Base-by-base conservation (phyloP, 2,888 invertebrate genomes). In the Nymphalis c-album region DNA sequence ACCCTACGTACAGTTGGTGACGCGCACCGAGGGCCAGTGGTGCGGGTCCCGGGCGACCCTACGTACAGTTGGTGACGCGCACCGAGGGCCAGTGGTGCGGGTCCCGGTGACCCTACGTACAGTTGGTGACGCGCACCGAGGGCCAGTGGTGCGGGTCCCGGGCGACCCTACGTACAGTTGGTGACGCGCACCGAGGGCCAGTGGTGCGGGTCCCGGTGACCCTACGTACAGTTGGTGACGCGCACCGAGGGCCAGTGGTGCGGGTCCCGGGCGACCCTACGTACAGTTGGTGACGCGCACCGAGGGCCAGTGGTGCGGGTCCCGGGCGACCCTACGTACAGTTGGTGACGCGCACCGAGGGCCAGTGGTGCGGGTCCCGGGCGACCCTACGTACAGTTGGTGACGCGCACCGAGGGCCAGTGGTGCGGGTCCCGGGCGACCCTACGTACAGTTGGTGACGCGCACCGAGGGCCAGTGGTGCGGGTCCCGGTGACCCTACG, bases 361-460 rank as follows among this genome's bases (percentile, higher is more conserved):
- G 53, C 31, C 59, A 26, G 60, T 48, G 47, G n/a, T n/a, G 47
- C 26, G 5, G 22, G 26, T 5, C 26, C 4, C 26, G n/a, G 26
- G 47, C 17, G 47, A 17, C 45, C 53, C 70, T 73, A 77, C 75
- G 47, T 48, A 48, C 47, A 78, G 73, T 78, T 79, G 74, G 76
- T 76, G 71, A 80, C 74, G 65, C 87, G 83, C 81, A 90, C 87
- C 83, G 84, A 83, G 80, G 88, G 86, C 88, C 87, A 88, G 82
- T 83, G 82, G 13, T 7, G 53, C 26, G 5, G 22, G 26, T 5
- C 26, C 4, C 26, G n/a, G 26, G 26, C n/a, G 10, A 35, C 18
- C 26, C 51, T 71, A 73, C 75, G 74, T 74, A 72, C 73, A 73
- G 72, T 78, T 66, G 50, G 55, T 22, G 60, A 40, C 45, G 62